phyloP scores from a whole-genome alignment of 2,113 vertebrate genomes.

The Gymnorhina tibicen region DNA sequence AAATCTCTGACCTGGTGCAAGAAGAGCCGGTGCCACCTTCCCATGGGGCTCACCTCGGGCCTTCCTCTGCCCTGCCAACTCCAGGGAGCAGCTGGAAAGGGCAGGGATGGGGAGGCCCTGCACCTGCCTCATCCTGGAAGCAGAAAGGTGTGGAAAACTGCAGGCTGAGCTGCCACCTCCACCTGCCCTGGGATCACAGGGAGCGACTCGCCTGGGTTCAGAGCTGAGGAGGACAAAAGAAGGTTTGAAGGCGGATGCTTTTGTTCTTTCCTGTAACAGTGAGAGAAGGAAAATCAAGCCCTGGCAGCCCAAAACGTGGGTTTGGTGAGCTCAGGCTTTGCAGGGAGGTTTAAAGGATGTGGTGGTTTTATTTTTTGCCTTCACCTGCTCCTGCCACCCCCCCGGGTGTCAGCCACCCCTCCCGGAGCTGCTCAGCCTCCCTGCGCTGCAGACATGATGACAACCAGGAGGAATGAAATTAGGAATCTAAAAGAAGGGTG shows the following conservation, averaged over 20 bases:
- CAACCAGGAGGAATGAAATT: background rate
- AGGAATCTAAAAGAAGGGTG: background rate
- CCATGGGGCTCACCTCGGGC: fast-evolving
- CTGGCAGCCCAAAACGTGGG: background rate
- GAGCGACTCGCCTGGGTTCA: fast-evolving
- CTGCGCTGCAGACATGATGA: background rate
- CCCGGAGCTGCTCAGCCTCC: background rate
- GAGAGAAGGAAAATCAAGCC: background rate
- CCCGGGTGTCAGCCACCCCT: background rate
- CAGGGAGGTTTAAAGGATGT: background rate
- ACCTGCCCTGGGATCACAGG: background rate
- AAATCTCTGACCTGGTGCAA: background rate
- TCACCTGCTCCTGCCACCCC: background rate
- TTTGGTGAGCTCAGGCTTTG: background rate
- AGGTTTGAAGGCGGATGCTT: fast-evolving
- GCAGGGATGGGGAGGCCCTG: background rate
- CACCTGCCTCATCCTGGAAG: too few species aligned
- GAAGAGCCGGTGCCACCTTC: background rate
- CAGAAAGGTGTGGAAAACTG: background rate
- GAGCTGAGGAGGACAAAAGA: background rate
- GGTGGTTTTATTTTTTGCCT: background rate
- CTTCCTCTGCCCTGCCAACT: background rate
- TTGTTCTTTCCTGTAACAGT: background rate
- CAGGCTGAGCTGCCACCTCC: background rate
- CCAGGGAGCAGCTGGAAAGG: background rate